phyloP scores from a whole-genome alignment of 2,797 vertebrate genomes.

The Characodon lateralis region DNA sequence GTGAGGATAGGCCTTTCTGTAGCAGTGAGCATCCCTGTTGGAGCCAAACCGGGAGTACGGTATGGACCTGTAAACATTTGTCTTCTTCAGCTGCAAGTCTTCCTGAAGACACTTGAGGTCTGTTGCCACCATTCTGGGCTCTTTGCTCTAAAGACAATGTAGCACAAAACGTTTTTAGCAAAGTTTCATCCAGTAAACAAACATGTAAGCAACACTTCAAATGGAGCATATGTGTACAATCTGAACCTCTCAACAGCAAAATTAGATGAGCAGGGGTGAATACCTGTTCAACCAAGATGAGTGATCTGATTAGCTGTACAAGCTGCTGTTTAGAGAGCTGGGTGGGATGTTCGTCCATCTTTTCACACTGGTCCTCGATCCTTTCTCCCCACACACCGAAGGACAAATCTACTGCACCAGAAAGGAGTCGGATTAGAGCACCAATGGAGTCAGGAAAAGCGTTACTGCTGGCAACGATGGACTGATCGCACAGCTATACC shows the following conservation, averaged over 20 bases:
- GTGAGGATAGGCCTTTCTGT: constrained; percentile 82
- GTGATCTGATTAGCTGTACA: constrained; percentile 73
- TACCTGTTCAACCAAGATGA: constrained; percentile 77
- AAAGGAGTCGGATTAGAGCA: neutral
- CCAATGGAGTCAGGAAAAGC: too few relatives aligned
- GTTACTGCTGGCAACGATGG: too few relatives aligned
- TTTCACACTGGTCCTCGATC: constrained; percentile 59
- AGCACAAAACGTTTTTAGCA: neutral
- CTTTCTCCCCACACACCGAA: constrained; percentile 41
- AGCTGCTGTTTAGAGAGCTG: constrained; percentile 76
- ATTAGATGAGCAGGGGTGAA: neutral
- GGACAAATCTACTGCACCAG: constrained; percentile 64
- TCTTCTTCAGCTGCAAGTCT: constrained; percentile 78
- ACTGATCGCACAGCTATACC: too few relatives aligned
- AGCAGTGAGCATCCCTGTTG: constrained; percentile 83
- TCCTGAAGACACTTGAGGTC: constrained; percentile 78
- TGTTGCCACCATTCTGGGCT: constrained; percentile 49
- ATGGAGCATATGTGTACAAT: neutral
- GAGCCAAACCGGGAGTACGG: constrained; percentile 80
- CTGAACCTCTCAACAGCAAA: neutral
- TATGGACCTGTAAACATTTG: constrained; percentile 78
- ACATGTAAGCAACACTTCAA: neutral
- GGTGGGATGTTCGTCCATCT: constrained; percentile 53
- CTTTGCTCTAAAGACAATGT: constrained; percentile 57
- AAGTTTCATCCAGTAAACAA: neutral